Base-by-base conservation (phyloP, 2,113 vertebrate species). In the Sylvia atricapilla region DNA sequence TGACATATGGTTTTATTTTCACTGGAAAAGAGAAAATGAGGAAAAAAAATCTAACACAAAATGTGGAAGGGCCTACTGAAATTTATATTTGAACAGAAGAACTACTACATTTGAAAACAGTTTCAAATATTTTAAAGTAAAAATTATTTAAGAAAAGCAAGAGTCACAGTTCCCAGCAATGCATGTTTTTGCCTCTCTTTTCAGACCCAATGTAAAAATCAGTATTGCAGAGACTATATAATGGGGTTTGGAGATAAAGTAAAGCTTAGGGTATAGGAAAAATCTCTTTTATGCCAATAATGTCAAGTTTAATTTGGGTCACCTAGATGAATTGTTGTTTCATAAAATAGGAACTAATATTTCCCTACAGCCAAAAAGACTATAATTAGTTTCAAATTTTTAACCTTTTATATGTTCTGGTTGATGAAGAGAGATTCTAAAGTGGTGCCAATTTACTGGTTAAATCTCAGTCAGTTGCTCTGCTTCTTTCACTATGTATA, bases 151-250 rank as follows among this genome's bases (percentile, higher is more conserved):
- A n/a, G 66, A 39, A 73, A 75, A 87, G n/a, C 3, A 70, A 55
- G 17, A 5, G 4, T 17, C n/a, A 60, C 0, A 0, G 2, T 44
- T 53, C 11, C 5, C 21, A 67, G 18, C 1, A 50, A 41, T 1
- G 3, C 46, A 4, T 68, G n/a, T 55, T 87, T 90, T 46, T 69
- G 8, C 19, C 2, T 81, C 21, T 90, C 19, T 24, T 33, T 81
- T 49, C n/a, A 47, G 33, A 39, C 7, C 7, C 3, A 6, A 55
- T 21, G 12, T 80, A 68, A 80, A 79, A 79, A 31, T 46, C 25
- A n/a, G 17, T 56, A 46, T 21, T 59, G 8, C 11, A 78, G 21
- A 74, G n/a, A 74, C 0, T 2, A n/a, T 17, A 8, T 8, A 62
- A 3, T 10, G 3, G 5, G 4, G 31, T 78, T 56, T 66, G 28